Evolutionary conservation across 2,888 invertebrate species (phyloP).

Genomic region (Neria commutata): DNA sequence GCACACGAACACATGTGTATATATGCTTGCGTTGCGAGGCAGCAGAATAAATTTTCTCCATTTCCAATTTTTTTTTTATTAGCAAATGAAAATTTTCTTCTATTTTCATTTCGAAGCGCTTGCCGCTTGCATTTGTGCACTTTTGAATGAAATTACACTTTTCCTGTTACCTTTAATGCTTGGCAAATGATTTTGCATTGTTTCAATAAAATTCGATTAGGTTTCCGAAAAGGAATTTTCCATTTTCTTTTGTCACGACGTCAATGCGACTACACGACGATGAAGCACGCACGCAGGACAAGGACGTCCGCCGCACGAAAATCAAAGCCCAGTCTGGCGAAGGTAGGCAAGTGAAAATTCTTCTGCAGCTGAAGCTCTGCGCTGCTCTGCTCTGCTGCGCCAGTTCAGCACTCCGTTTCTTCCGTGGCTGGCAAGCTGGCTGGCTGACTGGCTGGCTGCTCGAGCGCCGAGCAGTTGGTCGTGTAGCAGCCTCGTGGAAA

Average conservation of each 20-base stretch:
- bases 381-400: neutral
- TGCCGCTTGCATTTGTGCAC: too few species aligned
- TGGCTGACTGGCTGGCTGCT: neutral
- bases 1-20: too few species aligned
- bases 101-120: too few species aligned
- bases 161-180: too few species aligned
- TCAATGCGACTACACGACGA: slow-evolving; percentile 32
- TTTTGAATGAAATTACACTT: too few species aligned
- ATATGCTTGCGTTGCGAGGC: neutral
- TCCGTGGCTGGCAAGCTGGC: too few species aligned
- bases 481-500: neutral
- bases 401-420: neutral
- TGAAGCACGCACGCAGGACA: slow-evolving; percentile 39
- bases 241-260: slow-evolving; percentile 27
- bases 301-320: slow-evolving; percentile 41
- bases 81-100: neutral
- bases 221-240: too few species aligned
- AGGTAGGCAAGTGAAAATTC: slow-evolving; percentile 41
- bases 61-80: neutral
- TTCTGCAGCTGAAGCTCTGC: slow-evolving; percentile 8
- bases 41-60: neutral
- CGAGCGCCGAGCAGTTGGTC: neutral
- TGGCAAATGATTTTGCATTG: too few species aligned
- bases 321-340: slow-evolving; percentile 35
- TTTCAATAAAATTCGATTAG: too few species aligned